These are phyloP conservation scores for Anas acuta DNA, from an alignment of 2,797 vertebrate species.

Conservation along the genomic window DNA sequence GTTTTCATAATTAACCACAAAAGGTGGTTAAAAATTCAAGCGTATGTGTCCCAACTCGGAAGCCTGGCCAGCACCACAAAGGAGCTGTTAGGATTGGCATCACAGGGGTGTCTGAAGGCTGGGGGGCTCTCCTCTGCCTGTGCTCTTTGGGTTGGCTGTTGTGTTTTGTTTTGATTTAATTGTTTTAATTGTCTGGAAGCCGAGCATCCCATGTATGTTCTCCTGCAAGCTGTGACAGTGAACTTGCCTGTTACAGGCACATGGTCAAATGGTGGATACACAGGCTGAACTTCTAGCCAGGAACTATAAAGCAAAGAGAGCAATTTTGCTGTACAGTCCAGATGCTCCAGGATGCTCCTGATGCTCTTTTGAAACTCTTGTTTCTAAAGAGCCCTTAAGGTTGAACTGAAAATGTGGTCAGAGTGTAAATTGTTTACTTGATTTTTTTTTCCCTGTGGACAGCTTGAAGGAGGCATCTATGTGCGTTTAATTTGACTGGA, in stretches of 20 bases:
- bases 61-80: not conserved
- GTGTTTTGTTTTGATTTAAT: rapidly evolving
- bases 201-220: not conserved
- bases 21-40: not conserved
- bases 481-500: not conserved
- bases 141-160: not conserved
- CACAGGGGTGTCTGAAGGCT: rapidly evolving
- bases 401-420: not conserved
- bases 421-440: not conserved
- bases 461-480: not conserved
- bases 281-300: not conserved
- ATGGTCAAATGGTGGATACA: not conserved
- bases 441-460: not conserved
- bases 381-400: not conserved
- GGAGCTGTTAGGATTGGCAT: not conserved
- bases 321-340: not conserved
- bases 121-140: not conserved
- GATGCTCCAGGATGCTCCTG: not conserved
- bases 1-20: not conserved
- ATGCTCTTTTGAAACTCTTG: not conserved
- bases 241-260: not conserved
- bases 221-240: not conserved
- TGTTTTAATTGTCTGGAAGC: not conserved
- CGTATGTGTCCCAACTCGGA: not conserved
- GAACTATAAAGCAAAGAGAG: not conserved